Percentiles rank a stretch among this genome's conserved stretches.
Conservation (phyloP, 2,113 vertebrate species). For the Malurus alboscapulatus region DNA sequence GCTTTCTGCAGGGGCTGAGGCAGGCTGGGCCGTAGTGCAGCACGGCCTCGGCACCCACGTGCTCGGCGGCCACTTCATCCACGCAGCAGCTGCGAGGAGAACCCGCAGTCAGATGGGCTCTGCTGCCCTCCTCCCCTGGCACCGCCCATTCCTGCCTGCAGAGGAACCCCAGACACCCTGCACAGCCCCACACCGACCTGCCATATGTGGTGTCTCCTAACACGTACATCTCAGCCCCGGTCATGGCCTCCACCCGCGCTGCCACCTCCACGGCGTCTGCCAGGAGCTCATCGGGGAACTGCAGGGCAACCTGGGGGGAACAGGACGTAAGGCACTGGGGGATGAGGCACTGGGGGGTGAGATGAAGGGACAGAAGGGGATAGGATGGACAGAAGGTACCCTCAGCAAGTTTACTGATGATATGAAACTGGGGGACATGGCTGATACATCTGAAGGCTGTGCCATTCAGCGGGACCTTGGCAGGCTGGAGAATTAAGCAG, state of each 20-base stretch:
- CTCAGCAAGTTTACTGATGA: background rate
- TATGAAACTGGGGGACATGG: background rate
- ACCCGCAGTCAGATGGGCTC: background rate
- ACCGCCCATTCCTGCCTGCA: background rate
- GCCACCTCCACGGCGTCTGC: conserved; percentile 79
- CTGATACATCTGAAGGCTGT: background rate
- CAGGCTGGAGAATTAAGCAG: background rate
- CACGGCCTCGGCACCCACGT: conserved; percentile 81
- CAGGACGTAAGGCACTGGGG: background rate
- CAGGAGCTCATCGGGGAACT: conserved; percentile 91
- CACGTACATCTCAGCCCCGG: conserved; percentile 78
- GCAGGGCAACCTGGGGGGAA: conserved; percentile 84
- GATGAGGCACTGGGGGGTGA: background rate
- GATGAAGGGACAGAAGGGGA: background rate
- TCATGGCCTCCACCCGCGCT: conserved; percentile 74
- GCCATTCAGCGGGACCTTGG: background rate
- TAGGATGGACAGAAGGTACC: background rate
- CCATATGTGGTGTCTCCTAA: conserved; percentile 94
- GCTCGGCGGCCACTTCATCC: conserved; percentile 91
- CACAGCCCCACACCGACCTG: conserved; percentile 69
- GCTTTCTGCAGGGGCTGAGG: conserved; percentile 83
- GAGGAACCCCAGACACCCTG: background rate
- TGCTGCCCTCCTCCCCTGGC: background rate
- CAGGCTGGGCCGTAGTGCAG: conserved; percentile 87
- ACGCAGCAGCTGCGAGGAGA: conserved; percentile 87